Evolutionary conservation across 2,113 vertebrate species (phyloP), one percentile per base, ranked within the genome.

Genomic region (Nestor notabilis): DNA sequence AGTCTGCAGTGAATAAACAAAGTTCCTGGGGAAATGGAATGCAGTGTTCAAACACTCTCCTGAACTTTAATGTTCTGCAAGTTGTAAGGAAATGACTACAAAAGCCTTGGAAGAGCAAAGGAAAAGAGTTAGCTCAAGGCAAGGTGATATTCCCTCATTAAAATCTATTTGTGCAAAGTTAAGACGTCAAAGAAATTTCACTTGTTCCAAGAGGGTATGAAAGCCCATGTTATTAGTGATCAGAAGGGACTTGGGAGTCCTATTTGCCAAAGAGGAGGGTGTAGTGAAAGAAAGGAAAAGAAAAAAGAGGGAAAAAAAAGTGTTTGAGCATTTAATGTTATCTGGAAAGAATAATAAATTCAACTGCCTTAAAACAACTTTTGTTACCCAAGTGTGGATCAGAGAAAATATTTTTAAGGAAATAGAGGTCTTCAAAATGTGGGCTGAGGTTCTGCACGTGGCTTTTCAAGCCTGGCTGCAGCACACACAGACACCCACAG

Each of bases 61-160:
- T 85, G 95, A 94, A 96, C 95, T 94, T 96, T 88, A 96, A 96
- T 96, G 90, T 92, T 94, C 90, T 86, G 52, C 23, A 46, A 94
- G 52, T 97, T 97, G 94, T 76, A 81, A 96, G 87, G 89, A 87
- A 90, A 83, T 46, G 91, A 96, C 93, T 97, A 93, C 91, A 97
- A 97, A 97, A 82, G 92, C 77, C 68, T 70, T 81, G 75, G 93
- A 92, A 95, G 71, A 87, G 96, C 89, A 96, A 97, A 97, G 77
- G 92, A 94, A 75, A 89, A 85, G 77, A 89, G 55, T 72, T 97
- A 93, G 95, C 97, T 97, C 64, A 95, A 96, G 96, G 93, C 90
- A 98, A 97, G 97, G 95, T 97, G 94, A 95, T 97, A 92, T 91
- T 97, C 86, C 78, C 91, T 97, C 87, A 95, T 98, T 97, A 97